phyloP scores from a whole-genome alignment of 2,113 vertebrate species.

The Gadus macrocephalus region DNA sequence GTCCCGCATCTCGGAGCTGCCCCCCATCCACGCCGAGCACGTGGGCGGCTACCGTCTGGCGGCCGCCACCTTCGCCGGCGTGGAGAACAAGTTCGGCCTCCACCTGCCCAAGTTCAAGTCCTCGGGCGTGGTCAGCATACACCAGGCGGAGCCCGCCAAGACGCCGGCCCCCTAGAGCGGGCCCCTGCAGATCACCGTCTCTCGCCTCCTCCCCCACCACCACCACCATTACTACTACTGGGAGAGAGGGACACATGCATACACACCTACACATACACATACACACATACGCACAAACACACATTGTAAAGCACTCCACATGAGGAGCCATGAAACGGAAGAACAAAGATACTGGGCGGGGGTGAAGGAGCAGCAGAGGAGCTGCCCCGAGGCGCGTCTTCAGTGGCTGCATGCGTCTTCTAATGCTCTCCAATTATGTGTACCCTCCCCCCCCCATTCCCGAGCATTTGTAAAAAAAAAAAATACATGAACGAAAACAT shows the following conservation, averaged over 20 bases:
- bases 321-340: slow-evolving; percentile 24
- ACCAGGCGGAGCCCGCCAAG: slow-evolving; percentile 52
- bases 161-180: slow-evolving; percentile 47
- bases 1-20: slow-evolving; percentile 91
- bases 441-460: slow-evolving; percentile 30
- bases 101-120: slow-evolving; percentile 94
- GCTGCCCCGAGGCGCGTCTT: slow-evolving; percentile 25
- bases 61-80: slow-evolving; percentile 93
- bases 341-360: slow-evolving; percentile 19
- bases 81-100: slow-evolving; percentile 98
- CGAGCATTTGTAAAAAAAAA: slow-evolving; percentile 42
- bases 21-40: slow-evolving; percentile 85
- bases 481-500: no score
- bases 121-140: slow-evolving; percentile 67
- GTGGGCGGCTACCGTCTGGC: slow-evolving; percentile 94
- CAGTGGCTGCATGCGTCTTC: slow-evolving; percentile 71
- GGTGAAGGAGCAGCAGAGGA: slow-evolving; percentile 10
- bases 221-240: slow-evolving; percentile 7
- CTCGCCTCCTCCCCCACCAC: slow-evolving; percentile 36
- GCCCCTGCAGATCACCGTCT: slow-evolving; percentile 5
- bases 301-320: slow-evolving; percentile 31
- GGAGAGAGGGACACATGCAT: slow-evolving; percentile 44
- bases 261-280: slow-evolving; percentile 38
- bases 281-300: not conserved
- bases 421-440: slow-evolving; percentile 50